phyloP scores from a whole-genome alignment of 1,140 invertebrate species.

The Cylas formicarius region DNA sequence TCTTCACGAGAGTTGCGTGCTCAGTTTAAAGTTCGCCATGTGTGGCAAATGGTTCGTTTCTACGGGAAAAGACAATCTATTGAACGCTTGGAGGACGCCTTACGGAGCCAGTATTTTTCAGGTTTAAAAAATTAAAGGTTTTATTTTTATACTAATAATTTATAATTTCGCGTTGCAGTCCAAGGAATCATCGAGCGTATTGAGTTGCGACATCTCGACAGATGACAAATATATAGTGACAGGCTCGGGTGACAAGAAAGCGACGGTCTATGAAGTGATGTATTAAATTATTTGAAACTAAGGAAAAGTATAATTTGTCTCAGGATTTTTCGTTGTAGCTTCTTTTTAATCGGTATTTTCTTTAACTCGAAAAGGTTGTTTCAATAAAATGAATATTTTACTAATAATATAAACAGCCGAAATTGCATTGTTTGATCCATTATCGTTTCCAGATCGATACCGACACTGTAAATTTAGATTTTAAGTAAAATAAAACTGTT shows the following conservation, averaged over 20 bases:
- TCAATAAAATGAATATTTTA: no score
- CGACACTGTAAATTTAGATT: no score
- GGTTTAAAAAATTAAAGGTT: constrained; percentile 46
- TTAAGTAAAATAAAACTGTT: no score
- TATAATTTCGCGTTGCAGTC: constrained; percentile 63
- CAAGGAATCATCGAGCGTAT: constrained; percentile 95
- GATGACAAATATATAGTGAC: constrained; percentile 99
- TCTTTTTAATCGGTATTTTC: not conserved
- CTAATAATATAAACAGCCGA: no score
- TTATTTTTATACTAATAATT: constrained; percentile 3
- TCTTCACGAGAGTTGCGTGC: constrained; percentile 95
- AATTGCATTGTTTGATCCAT: no score
- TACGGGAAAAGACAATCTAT: constrained; percentile 96
- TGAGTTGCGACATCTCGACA: constrained; percentile 97
- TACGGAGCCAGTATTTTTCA: constrained; percentile 98
- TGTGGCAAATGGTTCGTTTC: constrained; percentile 99
- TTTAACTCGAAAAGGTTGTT: not conserved
- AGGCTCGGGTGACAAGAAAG: constrained; percentile 98
- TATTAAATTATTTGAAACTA: no score
- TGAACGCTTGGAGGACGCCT: constrained; percentile 97
- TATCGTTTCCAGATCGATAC: no score
- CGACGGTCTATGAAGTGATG: constrained; percentile 97
- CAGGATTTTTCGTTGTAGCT: not conserved
- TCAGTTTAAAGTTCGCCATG: constrained; percentile 92
- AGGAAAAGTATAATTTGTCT: not conserved